Conservation (phyloP, 2,113 vertebrate genomes). For the Herpailurus yagouaroundi region DNA sequence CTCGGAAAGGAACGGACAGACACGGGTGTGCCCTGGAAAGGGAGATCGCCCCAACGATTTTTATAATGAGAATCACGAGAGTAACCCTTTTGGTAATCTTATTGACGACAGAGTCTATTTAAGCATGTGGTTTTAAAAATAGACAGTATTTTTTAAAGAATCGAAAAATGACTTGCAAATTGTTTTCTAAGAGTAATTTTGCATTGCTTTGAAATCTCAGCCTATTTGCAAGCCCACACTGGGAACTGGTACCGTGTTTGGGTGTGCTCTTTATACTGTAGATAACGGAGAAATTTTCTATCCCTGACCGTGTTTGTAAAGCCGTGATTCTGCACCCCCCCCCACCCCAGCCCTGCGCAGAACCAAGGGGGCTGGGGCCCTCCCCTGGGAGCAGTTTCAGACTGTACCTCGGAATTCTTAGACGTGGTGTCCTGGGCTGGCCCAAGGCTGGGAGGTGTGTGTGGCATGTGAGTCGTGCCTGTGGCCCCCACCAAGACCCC, state of each 20-base stretch:
- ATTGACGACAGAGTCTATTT: slow-evolving; percentile 70
- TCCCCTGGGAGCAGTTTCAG: accelerated
- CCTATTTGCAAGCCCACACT: neutral
- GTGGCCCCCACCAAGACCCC: neutral
- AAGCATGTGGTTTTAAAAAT: slow-evolving; percentile 74
- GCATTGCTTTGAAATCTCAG: slow-evolving; percentile 58
- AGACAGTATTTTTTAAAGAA: slow-evolving; percentile 67
- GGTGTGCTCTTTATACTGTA: neutral
- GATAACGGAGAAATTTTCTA: slow-evolving; percentile 28
- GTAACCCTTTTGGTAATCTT: slow-evolving; percentile 64
- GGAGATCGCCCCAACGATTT: neutral
- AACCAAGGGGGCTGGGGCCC: neutral
- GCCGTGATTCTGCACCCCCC: neutral
- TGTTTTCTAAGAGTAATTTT: slow-evolving; percentile 77
- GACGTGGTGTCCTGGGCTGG: neutral
- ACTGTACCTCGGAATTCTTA: neutral
- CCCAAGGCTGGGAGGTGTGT: accelerated
- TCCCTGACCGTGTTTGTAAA: slow-evolving; percentile 37
- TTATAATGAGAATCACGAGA: slow-evolving; percentile 62
- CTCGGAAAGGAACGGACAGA: neutral
- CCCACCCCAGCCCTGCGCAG: neutral
- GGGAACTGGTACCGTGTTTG: neutral
- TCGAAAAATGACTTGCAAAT: slow-evolving; percentile 65
- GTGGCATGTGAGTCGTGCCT: accelerated
- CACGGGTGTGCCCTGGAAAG: neutral